Evolutionary conservation across 2,113 vertebrate genomes (phyloP).

Genomic region (Dolichallabes microphthalmus): DNA sequence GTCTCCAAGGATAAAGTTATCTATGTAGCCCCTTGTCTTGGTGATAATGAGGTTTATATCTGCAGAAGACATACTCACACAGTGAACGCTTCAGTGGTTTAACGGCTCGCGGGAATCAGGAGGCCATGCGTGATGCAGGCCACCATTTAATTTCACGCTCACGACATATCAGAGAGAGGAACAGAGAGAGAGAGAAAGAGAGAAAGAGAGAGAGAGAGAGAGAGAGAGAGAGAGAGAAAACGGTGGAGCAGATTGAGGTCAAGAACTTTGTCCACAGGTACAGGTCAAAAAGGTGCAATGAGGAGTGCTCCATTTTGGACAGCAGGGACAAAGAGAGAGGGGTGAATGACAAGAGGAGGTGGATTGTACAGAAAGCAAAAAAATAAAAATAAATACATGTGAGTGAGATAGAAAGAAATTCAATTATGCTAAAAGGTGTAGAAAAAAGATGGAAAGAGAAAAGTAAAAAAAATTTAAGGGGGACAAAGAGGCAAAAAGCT

Average conservation of each 20-base stretch:
- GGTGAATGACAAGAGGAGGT: neutral
- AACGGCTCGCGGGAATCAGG: conserved; percentile 10
- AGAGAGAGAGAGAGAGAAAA: neutral
- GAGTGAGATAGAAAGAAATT: neutral
- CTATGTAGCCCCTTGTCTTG: conserved; percentile 30
- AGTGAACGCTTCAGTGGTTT: conserved; percentile 8
- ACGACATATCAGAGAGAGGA: conserved; percentile 4
- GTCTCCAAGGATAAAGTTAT: conserved; percentile 4
- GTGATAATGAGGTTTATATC: conserved; percentile 37
- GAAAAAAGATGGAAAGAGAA: neutral
- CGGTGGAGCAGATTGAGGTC: neutral
- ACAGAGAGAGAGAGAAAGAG: conserved; percentile 17
- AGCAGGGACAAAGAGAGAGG: neutral
- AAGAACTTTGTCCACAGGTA: neutral
- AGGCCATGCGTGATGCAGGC: conserved; percentile 23
- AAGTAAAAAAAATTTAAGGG: neutral
- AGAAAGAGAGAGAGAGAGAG: conserved; percentile 9
- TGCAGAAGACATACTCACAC: conserved; percentile 12
- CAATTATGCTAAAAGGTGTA: neutral
- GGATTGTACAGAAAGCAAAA: neutral
- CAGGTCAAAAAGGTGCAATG: neutral
- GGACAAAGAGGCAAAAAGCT: neutral
- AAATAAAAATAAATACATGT: neutral
- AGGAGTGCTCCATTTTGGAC: neutral
- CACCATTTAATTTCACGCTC: conserved; percentile 48